Percentiles rank a stretch among this genome's conserved stretches.
These are phyloP conservation scores for Atherinomorus stipes DNA, from an alignment of 2,113 vertebrate species.

Conservation along the genomic window DNA sequence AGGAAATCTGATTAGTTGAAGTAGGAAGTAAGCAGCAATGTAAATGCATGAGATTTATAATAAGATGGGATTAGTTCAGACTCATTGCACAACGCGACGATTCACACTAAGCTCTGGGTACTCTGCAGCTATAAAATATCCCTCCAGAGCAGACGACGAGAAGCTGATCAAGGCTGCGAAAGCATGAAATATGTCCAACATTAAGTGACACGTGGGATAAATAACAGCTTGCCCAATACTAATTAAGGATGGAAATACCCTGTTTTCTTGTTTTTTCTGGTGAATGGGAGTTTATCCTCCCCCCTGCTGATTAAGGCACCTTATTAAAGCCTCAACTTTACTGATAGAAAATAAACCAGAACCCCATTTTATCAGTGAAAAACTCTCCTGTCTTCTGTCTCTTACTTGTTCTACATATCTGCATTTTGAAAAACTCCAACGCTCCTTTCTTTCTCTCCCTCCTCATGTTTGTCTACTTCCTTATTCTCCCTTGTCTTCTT, in stretches of 20 bases:
- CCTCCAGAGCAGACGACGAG: conserved; percentile 21
- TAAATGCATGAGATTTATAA: conserved; percentile 64
- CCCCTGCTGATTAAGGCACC: conserved; percentile 31
- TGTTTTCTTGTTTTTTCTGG: conserved; percentile 30
- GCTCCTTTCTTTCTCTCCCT: conserved; percentile 19
- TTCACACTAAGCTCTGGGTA: conserved; percentile 29
- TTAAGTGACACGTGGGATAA: conserved; percentile 54
- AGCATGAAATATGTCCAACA: conserved; percentile 60
- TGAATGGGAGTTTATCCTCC: conserved; percentile 3
- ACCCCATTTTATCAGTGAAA: conserved; percentile 1
- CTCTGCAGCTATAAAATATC: conserved; percentile 29
- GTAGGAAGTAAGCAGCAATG: conserved; percentile 52
- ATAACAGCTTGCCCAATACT: conserved; percentile 60
- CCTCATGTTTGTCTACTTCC: conserved; percentile 29
- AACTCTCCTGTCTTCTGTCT: neutral
- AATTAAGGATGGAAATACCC: conserved; percentile 56
- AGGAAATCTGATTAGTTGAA: conserved; percentile 29
- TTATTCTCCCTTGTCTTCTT: conserved; percentile 9
- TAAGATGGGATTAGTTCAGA: conserved; percentile 51
- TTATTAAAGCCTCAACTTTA: conserved; percentile 44
- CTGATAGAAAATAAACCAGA: conserved; percentile 38
- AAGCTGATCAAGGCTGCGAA: conserved; percentile 42
- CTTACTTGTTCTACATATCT: neutral
- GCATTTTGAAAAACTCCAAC: conserved; percentile 15
- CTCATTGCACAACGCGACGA: conserved; percentile 41